phyloP scores from a whole-genome alignment of 2,113 vertebrate genomes.

The Poeciliopsis turrubarensis region DNA sequence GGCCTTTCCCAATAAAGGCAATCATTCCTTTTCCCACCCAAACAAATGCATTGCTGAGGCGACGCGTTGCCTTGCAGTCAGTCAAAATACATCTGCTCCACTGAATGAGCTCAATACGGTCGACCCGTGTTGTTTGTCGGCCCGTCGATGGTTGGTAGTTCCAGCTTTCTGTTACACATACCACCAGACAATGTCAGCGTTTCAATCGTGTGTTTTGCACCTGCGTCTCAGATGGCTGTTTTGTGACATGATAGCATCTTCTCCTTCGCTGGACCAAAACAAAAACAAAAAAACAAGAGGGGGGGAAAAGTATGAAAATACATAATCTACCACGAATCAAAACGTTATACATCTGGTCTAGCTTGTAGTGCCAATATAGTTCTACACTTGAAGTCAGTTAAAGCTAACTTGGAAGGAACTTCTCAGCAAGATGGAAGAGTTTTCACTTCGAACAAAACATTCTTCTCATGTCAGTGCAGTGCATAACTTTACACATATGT shows the following conservation, averaged over 20 bases:
- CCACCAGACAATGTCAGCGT: background rate
- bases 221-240: background rate
- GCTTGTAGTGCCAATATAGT: too few species aligned
- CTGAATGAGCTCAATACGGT: background rate
- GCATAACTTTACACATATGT: too few species aligned
- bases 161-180: background rate
- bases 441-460: too few species aligned
- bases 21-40: background rate
- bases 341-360: background rate
- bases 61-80: background rate
- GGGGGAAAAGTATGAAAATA: background rate
- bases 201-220: background rate
- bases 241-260: background rate
- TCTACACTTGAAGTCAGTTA: too few species aligned
- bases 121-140: background rate
- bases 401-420: too few species aligned
- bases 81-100: background rate
- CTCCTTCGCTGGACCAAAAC: background rate
- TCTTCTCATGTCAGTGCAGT: too few species aligned
- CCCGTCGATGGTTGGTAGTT: background rate
- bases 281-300: background rate
- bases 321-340: background rate
- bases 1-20: too few species aligned
- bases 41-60: too few species aligned
- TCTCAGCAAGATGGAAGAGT: too few species aligned